phyloP scores from a whole-genome alignment of 2,797 vertebrate species.

The Tachyglossus aculeatus region DNA sequence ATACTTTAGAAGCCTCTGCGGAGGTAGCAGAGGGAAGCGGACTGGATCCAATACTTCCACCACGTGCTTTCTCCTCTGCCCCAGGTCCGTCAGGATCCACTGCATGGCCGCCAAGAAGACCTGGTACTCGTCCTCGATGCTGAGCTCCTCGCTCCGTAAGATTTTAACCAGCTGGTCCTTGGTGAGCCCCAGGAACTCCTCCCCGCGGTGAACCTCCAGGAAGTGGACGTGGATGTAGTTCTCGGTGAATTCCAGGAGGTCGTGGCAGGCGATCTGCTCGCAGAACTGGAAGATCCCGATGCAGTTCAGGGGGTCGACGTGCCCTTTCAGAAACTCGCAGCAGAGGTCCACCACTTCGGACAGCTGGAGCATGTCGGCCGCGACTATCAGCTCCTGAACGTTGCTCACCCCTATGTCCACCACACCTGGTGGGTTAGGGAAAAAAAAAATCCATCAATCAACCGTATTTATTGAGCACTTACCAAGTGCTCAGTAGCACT shows the following conservation, averaged over 20 bases:
- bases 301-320: conserved; percentile 93
- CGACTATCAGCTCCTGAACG: conserved; percentile 94
- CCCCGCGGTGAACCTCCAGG: conserved; percentile 85
- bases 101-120: conserved; percentile 94
- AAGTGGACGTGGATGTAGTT: conserved; percentile 95
- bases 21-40: conserved; percentile 90
- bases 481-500: no score
- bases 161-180: conserved; percentile 92
- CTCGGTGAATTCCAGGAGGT: conserved; percentile 91
- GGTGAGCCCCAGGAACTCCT: conserved; percentile 88
- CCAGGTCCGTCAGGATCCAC: conserved; percentile 91
- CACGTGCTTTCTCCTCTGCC: conserved; percentile 87
- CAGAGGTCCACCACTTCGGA: conserved; percentile 92
- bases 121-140: conserved; percentile 97
- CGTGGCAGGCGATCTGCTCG: conserved; percentile 91
- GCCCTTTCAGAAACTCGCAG: conserved; percentile 91
- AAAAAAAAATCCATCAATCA: conserved; percentile 1
- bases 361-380: conserved; percentile 97
- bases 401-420: conserved; percentile 89
- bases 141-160: conserved; percentile 91
- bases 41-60: conserved; percentile 94
- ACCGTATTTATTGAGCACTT: no score
- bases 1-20: conserved; percentile 93
- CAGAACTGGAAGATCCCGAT: conserved; percentile 95
- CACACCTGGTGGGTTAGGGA: conserved; percentile 73